Evolutionary conservation across 2,113 vertebrate genomes (phyloP).

Genomic region (Eublepharis macularius): DNA sequence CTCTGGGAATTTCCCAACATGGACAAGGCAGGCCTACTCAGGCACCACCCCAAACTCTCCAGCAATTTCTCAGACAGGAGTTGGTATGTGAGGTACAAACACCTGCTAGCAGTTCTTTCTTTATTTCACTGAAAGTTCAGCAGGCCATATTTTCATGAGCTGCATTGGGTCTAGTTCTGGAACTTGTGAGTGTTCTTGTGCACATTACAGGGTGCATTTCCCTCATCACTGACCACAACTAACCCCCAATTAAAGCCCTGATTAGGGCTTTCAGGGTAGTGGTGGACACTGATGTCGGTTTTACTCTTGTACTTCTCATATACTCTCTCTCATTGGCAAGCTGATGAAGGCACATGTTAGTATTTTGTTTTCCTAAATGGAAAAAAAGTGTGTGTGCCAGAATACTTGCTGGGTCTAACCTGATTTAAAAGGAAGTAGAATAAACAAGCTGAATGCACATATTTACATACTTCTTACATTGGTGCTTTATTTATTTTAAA

Average conservation of each 20-base stretch:
- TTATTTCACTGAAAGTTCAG: neutral
- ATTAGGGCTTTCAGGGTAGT: neutral
- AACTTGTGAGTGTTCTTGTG: neutral
- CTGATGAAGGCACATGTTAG: neutral
- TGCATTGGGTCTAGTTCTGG: neutral
- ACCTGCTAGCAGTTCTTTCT: neutral
- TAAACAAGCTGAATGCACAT: neutral
- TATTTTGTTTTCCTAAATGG: neutral
- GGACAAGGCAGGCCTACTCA: too few relatives aligned
- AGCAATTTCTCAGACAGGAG: too few relatives aligned
- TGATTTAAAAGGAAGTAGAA: neutral
- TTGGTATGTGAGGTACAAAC: neutral
- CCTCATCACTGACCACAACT: neutral
- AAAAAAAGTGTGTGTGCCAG: neutral
- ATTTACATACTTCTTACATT: slow-evolving; percentile 3
- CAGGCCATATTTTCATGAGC: neutral
- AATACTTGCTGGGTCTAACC: neutral
- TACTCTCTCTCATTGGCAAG: neutral
- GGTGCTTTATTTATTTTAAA: slow-evolving; percentile 3
- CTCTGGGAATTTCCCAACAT: too few relatives aligned
- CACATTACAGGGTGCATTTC: neutral
- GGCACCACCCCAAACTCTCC: too few relatives aligned
- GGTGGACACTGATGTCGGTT: neutral
- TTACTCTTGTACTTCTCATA: neutral
- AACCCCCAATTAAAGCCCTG: neutral